These are phyloP conservation scores for Drosophila dives DNA, from an alignment of 2,888 invertebrate genomes.

Conservation along the genomic window DNA sequence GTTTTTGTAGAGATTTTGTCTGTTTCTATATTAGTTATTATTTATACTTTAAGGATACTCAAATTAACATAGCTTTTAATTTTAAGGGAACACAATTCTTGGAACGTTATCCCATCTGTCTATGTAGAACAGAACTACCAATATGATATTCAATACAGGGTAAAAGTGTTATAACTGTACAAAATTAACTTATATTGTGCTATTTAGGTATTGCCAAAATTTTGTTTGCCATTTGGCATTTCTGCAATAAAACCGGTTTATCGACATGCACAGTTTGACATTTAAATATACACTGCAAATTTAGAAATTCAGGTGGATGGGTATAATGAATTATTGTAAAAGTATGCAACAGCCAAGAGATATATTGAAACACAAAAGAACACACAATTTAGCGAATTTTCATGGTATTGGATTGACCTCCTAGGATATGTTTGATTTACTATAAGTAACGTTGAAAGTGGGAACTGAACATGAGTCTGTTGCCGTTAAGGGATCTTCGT, in stretches of 20 bases:
- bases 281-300: neutral
- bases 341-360: neutral
- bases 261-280: conserved; percentile 1
- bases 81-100: neutral
- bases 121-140: neutral
- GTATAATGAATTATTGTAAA: neutral
- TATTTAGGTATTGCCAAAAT: neutral
- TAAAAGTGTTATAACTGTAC: neutral
- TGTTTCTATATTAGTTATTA: too few relatives aligned
- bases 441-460: conserved; percentile 67
- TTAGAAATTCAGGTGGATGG: neutral
- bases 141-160: neutral
- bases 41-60: too few relatives aligned
- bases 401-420: neutral
- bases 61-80: neutral
- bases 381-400: neutral
- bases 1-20: too few relatives aligned
- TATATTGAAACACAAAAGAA: neutral
- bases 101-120: neutral
- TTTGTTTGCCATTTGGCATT: neutral
- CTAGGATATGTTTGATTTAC: too few relatives aligned
- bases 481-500: conserved; percentile 85
- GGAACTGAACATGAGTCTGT: conserved; percentile 86
- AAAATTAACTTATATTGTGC: neutral
- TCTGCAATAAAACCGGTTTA: neutral